A percentile compares a stretch with the other conserved stretches of the same genome.
Evolutionary conservation across 2,113 vertebrate genomes (phyloP).

Genomic region (Felis catus): DNA sequence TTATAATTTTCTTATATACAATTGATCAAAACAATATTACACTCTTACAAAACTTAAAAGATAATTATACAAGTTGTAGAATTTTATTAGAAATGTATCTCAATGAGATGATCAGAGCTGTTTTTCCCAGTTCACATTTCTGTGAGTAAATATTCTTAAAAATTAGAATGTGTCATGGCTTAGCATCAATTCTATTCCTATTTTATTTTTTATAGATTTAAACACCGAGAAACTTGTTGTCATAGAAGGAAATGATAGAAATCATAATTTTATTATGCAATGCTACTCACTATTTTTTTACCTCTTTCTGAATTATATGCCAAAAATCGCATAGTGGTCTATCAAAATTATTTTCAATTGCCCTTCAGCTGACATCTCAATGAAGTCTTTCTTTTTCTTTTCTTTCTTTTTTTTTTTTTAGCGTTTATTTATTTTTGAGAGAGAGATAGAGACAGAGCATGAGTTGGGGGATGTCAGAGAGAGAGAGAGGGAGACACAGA

Average conservation of each 20-base stretch:
- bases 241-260: not conserved
- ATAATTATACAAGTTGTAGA: not conserved
- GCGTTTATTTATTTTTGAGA: no score
- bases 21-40: not conserved
- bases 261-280: not conserved
- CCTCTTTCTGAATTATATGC: not conserved
- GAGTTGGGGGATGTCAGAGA: no score
- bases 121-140: not conserved
- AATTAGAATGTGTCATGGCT: not conserved
- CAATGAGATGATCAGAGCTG: not conserved
- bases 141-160: not conserved
- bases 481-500: no score
- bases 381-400: not conserved
- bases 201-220: conserved; percentile 4
- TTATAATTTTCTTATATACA: not conserved
- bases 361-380: not conserved
- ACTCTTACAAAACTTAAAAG: not conserved
- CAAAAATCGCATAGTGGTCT: not conserved
- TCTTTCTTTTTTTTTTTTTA: no score
- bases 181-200: not conserved
- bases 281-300: not conserved
- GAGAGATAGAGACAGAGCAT: no score
- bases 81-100: not conserved
- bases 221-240: not conserved
- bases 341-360: not conserved